Base-by-base conservation (phyloP, 2,113 vertebrate species). In the Coreoperca whiteheadi region DNA sequence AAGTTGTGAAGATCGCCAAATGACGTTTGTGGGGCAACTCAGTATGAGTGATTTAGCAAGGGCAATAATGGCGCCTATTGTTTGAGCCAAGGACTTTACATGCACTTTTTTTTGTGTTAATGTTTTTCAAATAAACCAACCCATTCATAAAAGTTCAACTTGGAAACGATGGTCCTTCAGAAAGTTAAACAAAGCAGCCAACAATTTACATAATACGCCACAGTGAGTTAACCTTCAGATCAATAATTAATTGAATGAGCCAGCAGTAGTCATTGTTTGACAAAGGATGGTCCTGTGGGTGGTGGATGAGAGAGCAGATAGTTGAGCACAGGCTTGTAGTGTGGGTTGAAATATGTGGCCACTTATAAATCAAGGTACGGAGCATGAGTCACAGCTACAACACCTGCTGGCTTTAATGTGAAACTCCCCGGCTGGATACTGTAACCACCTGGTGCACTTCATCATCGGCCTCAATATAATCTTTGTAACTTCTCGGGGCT, bases 371-470 rank as follows among this genome's bases (percentile, higher is more conserved):
- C 23, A 32, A 46, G 8, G 43, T 23, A 21, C 11, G 28, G 66
- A 75, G 56, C 10, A n/a, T 86, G 73, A 83, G 71, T 88, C 89
- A 88, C 32, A 53, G 56, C 50, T 61, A 4, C 51, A 84, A 74
- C 81, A 81, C 79, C 88, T 66, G 80, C 80, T 83, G 75, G 37
- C n/a, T 84, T 82, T 66, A 60, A 77, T 80, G 64, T 61, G 60
- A 82, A 78, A 39, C 28, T 41, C 41, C 71, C 61, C 67, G 16
- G 14, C 81, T 69, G 79, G 63, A 72, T 69, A 39, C 72, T 66
- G 5, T 20, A 59, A 83, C 51, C 83, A 83, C 88, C 75, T 74
- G 78, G 72, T 32, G 60, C 51, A 39, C 54, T 70, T 71, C 73
- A 84, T 81, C 72, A 69, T 86, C 37, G 48, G 43, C 60, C 74